phyloP scores from a whole-genome alignment of 37 sponge, comb jelly and placozoan genomes.

The Lycopodina hypogea region DNA sequence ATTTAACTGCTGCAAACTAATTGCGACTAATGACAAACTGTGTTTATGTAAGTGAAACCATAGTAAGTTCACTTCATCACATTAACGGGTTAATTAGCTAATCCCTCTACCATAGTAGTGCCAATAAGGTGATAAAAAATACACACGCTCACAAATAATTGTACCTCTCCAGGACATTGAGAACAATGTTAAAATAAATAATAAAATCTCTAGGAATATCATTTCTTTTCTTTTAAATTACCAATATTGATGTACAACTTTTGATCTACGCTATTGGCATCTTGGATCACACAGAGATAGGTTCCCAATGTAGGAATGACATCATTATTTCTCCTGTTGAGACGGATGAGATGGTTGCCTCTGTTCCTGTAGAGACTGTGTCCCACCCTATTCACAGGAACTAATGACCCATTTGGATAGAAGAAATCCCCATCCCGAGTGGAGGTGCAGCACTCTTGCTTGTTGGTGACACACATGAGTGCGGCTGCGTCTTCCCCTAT shows the following conservation, averaged over 20 bases:
- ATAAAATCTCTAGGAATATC: background rate
- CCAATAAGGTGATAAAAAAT: no score
- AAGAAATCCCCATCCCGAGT: slow-evolving; percentile 1
- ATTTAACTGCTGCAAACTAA: no score
- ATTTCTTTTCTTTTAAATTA: background rate
- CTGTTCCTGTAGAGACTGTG: background rate
- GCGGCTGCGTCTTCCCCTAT: background rate
- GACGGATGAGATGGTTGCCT: background rate
- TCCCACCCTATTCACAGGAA: background rate
- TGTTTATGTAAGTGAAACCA: no score
- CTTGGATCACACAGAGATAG: background rate
- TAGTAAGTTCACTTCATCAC: no score
- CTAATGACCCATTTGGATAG: background rate
- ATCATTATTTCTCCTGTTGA: slow-evolving; percentile 1
- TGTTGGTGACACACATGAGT: slow-evolving; percentile 1
- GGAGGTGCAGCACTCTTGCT: background rate
- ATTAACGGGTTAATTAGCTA: no score
- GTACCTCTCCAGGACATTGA: no score
- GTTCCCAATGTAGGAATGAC: background rate
- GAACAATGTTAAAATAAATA: background rate
- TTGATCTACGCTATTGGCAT: background rate
- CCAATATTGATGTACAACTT: slow-evolving; percentile 8
- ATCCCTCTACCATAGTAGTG: no score
- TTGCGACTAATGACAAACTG: no score
- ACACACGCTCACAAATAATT: no score